Conservation (phyloP, 2,888 invertebrate species). For the Troglohyphantes excavatus region DNA sequence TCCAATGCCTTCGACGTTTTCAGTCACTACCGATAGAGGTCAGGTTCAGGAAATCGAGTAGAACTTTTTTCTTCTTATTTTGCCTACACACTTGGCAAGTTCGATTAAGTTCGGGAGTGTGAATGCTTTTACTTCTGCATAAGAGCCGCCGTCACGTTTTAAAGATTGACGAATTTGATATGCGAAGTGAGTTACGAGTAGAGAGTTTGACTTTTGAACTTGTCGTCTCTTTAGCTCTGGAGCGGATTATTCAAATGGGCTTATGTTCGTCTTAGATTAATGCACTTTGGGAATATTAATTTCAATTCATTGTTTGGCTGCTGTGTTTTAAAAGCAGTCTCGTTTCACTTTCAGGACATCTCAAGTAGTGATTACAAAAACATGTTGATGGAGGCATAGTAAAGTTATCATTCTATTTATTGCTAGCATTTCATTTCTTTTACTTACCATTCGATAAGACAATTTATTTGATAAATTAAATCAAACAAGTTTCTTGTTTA, state of each 20-base stretch:
- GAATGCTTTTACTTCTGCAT: conserved; percentile 37
- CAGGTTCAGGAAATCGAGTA: conserved; percentile 58
- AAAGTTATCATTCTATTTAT: neutral
- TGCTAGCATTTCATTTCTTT: neutral
- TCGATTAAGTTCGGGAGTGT: conserved; percentile 24
- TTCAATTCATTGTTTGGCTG: neutral
- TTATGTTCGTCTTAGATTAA: neutral
- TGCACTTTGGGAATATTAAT: conserved; percentile 34
- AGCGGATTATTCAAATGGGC: conserved; percentile 35
- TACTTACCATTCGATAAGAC: too few species aligned
- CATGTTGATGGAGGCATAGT: neutral
- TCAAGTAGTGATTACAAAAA: neutral
- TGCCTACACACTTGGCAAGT: conserved; percentile 24
- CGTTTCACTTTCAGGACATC: conserved; percentile 19
- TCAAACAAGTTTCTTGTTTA: too few species aligned
- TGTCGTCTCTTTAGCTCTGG: conserved; percentile 16
- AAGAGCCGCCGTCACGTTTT: conserved; percentile 18
- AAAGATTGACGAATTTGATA: conserved; percentile 54
- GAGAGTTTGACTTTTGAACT: conserved; percentile 14
- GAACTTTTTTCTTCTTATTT: conserved; percentile 21
- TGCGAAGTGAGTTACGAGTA: conserved; percentile 10
- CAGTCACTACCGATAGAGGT: conserved; percentile 48
- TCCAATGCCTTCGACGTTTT: conserved; percentile 33
- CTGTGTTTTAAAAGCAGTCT: neutral
- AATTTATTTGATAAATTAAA: too few species aligned